phyloP scores from a whole-genome alignment of 1,140 invertebrate genomes.

The Galleria mellonella region DNA sequence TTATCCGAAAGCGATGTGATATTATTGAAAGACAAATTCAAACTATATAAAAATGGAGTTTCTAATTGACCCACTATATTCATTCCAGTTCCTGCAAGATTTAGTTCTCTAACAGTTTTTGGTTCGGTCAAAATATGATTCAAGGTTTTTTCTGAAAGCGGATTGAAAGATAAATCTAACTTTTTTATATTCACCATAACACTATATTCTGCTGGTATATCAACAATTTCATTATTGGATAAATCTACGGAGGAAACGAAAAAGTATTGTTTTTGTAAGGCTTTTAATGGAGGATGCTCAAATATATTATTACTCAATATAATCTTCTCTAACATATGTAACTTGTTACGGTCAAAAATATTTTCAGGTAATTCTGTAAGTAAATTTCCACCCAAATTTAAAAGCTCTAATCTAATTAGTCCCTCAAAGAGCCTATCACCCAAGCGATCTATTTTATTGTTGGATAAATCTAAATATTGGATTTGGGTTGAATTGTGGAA shows the following conservation, averaged over 20 bases:
- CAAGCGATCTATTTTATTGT: slow-evolving; percentile 84
- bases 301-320: slow-evolving; percentile 87
- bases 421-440: slow-evolving; percentile 89
- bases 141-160: slow-evolving; percentile 83
- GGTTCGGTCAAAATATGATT: slow-evolving; percentile 88
- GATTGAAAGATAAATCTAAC: slow-evolving; percentile 91
- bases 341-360: slow-evolving; percentile 86
- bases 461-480: slow-evolving; percentile 84
- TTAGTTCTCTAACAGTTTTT: slow-evolving; percentile 88
- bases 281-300: slow-evolving; percentile 83
- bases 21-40: slow-evolving; percentile 89
- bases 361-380: slow-evolving; percentile 84
- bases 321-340: slow-evolving; percentile 89
- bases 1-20: slow-evolving; percentile 79
- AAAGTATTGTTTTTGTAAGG: slow-evolving; percentile 88
- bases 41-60: slow-evolving; percentile 87
- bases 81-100: slow-evolving; percentile 87
- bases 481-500: slow-evolving; percentile 94
- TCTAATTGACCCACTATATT: slow-evolving; percentile 81
- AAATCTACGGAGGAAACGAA: slow-evolving; percentile 87
- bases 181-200: slow-evolving; percentile 91
- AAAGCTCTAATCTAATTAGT: slow-evolving; percentile 81
- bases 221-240: slow-evolving; percentile 84
- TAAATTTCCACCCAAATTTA: slow-evolving; percentile 85
- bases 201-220: slow-evolving; percentile 88